These are phyloP conservation scores for Antechinus stuartii DNA, from an alignment of 2,113 vertebrate genomes.

Conservation along the genomic window DNA sequence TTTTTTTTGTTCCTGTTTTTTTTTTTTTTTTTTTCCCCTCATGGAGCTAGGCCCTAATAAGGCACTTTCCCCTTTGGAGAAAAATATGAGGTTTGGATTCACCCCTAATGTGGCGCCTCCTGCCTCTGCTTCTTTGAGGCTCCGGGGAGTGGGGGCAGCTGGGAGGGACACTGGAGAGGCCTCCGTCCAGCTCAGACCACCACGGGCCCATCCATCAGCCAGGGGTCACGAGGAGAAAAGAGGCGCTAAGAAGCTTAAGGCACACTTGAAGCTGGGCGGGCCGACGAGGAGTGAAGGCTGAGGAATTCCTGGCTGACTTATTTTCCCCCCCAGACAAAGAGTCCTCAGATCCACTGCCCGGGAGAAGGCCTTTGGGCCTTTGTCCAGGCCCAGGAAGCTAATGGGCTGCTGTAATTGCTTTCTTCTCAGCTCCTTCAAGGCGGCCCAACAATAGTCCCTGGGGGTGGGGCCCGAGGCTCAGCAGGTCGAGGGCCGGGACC, in stretches of 20 bases:
- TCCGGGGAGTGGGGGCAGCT: neutral
- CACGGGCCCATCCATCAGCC: constrained; percentile 63
- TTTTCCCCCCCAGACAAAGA: constrained; percentile 70
- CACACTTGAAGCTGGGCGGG: constrained; percentile 54
- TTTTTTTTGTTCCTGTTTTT: neutral
- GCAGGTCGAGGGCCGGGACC: constrained; percentile 75
- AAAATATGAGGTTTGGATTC: neutral
- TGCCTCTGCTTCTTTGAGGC: neutral
- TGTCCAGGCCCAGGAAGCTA: constrained; percentile 59
- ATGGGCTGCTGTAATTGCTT: constrained; percentile 80
- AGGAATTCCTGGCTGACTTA: constrained; percentile 66
- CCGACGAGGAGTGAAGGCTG: constrained; percentile 24
- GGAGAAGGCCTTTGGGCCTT: constrained; percentile 68
- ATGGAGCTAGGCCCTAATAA: neutral
- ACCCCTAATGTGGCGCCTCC: neutral
- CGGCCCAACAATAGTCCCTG: constrained; percentile 79
- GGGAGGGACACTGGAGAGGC: constrained; percentile 18
- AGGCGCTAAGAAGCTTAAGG: constrained; percentile 63
- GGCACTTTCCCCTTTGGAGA: neutral
- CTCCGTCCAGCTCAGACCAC: constrained; percentile 39
- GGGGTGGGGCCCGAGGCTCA: constrained; percentile 79
- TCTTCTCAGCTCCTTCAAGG: constrained; percentile 77
- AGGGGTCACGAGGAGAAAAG: constrained; percentile 48
- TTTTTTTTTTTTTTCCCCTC: neutral
- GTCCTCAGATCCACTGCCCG: constrained; percentile 63